Evolutionary conservation across 2,888 invertebrate species (phyloP), one percentile per base, ranked within the genome.

Genomic region (Hirudinaria manillensis): DNA sequence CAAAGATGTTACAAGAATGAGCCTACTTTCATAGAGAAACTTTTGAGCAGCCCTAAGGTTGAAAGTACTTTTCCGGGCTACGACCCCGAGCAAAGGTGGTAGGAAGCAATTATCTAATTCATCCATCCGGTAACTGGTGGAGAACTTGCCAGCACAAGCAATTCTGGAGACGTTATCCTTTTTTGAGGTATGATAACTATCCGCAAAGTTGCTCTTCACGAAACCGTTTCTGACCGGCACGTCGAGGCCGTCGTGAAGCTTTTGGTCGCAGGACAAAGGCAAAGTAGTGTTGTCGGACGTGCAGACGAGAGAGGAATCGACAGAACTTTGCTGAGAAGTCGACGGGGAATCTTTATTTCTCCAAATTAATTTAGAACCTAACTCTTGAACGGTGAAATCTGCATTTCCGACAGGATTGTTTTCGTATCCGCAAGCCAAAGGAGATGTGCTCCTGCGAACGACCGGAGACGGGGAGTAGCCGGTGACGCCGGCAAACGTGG

Each of bases 21-120:
- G 29, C 61, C 29, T 61, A 61, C 61, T 61, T 61, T 61, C 61
- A 29, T 61, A 61, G 24, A 61, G 61, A 29, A 61, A 61, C 61
- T n/a, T 61, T 61, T 61, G 61, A 61, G 61, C 61, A 61, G 61
- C 61, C 29, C 61, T 61, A 29, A 61, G 61, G 61, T 61, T 29
- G n/a, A 61, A 61, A 61, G 61, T 61, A n/a, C 61, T 61, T 61
- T 61, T 61, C 13, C n/a, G 61, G n/a, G 61, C 10, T 19, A 24
- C 10, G 29, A 61, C 61, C n/a, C 29, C 61, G n/a, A 61, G 24
- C 24, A 61, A 4, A 6, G 61, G 61, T 27, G 61, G 61, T 21
- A 61, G 29, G 61, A 61, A 61, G 13, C 61, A 61, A 29, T 61
- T 61, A 29, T 61, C 61, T 24, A 61, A n/a, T 61, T 61, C 61